Conservation (phyloP, 2,797 vertebrate species). For the Oreochromis grahami region DNA sequence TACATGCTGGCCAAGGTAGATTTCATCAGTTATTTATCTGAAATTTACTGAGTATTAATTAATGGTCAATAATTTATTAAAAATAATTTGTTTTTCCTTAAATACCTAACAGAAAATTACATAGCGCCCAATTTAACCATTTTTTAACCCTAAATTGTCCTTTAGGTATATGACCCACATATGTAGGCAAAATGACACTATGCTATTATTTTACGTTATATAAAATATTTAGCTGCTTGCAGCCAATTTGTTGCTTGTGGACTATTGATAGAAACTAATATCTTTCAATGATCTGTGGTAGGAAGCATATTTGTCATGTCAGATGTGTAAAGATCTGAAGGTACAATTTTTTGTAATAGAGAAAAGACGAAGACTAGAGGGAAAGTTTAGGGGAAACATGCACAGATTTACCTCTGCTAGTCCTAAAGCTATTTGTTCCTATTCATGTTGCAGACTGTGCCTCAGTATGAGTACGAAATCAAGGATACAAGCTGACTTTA, state of each 20-base stretch:
- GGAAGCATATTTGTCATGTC: not conserved
- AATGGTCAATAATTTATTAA: not conserved
- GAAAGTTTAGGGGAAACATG: not conserved
- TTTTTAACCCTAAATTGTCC: not conserved
- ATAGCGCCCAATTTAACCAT: not conserved
- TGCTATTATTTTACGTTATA: not conserved
- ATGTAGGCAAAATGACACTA: not conserved
- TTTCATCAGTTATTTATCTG: not conserved
- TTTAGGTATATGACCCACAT: not conserved
- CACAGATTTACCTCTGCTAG: not conserved
- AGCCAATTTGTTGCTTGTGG: not conserved
- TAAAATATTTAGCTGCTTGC: not conserved
- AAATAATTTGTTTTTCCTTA: not conserved
- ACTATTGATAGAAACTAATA: not conserved
- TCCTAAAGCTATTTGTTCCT: not conserved
- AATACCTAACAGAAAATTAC: not conserved
- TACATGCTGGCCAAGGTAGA: fast-evolving
- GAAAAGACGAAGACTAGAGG: not conserved
- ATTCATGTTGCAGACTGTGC: slow-evolving; percentile 7
- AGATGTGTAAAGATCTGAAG: not conserved
- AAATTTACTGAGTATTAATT: not conserved
- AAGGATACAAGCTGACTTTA: slow-evolving; percentile 14
- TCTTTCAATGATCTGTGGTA: not conserved
- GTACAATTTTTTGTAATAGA: not conserved
- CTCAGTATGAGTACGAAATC: slow-evolving; percentile 57